phyloP scores from a whole-genome alignment of 2,888 invertebrate species.

The Stenodema calcarata region DNA sequence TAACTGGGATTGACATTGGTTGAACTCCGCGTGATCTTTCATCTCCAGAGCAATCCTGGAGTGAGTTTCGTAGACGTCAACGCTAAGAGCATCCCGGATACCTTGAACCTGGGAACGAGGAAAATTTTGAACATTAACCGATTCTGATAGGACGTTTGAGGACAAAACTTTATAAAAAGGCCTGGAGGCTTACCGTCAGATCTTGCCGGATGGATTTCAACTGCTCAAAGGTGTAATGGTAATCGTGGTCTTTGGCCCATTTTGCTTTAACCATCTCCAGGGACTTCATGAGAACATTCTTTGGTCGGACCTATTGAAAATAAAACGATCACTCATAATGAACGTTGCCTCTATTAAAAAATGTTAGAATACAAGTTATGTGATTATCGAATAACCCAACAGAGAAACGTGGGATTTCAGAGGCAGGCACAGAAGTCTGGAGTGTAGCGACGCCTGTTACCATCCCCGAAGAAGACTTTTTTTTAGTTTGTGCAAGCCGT shows the following conservation, averaged over 20 bases:
- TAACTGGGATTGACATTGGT: constrained; percentile 98
- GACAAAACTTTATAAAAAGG: neutral
- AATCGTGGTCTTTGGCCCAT: constrained; percentile 91
- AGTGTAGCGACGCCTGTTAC: no score
- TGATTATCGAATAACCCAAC: no score
- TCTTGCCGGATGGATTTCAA: constrained; percentile 98
- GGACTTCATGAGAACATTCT: constrained; percentile 81
- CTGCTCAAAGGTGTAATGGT: constrained; percentile 97
- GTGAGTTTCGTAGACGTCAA: constrained; percentile 99
- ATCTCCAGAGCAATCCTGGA: constrained; percentile 97
- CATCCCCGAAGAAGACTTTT: no score
- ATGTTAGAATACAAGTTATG: neutral
- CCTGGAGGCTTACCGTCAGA: constrained; percentile 86
- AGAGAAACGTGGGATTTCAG: no score
- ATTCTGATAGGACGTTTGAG: no score
- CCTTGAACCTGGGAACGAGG: constrained; percentile 82
- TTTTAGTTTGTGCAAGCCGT: no score
- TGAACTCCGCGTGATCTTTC: constrained; percentile 98
- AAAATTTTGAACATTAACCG: no score
- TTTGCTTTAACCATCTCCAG: constrained; percentile 88
- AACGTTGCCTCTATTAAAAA: neutral
- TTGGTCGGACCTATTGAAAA: constrained; percentile 78
- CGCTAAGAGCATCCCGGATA: constrained; percentile 90
- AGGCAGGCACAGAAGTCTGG: no score
- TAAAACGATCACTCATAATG: no score